phyloP scores from a whole-genome alignment of 2,888 invertebrate species.

The Clivina fossor region DNA sequence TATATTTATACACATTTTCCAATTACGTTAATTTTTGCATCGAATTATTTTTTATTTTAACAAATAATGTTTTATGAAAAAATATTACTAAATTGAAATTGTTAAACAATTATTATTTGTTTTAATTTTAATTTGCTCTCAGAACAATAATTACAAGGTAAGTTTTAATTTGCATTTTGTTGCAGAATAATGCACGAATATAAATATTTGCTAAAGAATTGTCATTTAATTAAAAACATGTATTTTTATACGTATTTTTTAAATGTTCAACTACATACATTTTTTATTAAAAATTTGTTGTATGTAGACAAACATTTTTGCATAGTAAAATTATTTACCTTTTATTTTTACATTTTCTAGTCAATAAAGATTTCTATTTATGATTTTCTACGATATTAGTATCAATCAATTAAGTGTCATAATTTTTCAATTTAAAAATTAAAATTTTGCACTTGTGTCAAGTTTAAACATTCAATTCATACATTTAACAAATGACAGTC shows the following conservation, averaged over 20 bases:
- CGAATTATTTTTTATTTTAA: neutral
- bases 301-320: neutral
- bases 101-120: slow-evolving; percentile 4
- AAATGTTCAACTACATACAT: neutral
- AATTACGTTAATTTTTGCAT: too few relatives aligned
- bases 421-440: too few relatives aligned
- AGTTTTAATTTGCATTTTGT: slow-evolving; percentile 7
- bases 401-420: too few relatives aligned
- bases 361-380: too few relatives aligned
- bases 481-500: too few relatives aligned
- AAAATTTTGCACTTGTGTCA: too few relatives aligned
- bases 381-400: too few relatives aligned
- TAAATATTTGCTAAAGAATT: neutral
- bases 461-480: too few relatives aligned
- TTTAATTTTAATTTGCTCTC: slow-evolving; percentile 6
- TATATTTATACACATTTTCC: too few relatives aligned
- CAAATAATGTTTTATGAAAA: too few relatives aligned
- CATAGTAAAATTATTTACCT: neutral
- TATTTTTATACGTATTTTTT: neutral
- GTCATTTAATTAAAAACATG: slow-evolving; percentile 9
- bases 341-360: neutral
- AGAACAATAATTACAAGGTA: slow-evolving; percentile 29
- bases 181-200: neutral
- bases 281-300: slow-evolving; percentile 3
- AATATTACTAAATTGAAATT: too few relatives aligned